Evolutionary conservation across 2,797 vertebrate genomes (phyloP), one percentile per base, ranked within the genome.

Genomic region (Hoplostethus mediterraneus): DNA sequence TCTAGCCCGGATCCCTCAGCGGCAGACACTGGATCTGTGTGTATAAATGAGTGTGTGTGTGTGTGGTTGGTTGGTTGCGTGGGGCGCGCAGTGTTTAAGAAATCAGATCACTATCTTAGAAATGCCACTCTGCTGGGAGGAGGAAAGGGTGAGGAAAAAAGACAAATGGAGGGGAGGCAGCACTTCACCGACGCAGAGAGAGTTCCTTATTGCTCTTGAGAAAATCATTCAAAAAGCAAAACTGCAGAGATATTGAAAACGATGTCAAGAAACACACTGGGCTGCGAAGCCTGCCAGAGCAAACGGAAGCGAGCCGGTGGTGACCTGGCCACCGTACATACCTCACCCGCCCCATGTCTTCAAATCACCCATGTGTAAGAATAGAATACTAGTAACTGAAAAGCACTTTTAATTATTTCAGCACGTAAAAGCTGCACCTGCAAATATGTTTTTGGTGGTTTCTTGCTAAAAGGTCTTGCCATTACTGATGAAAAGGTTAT

Each of bases 1-100:
- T 83, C 83, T 67, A 16, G 49, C 81, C 69, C 72, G 68, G 81
- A 69, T 85, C 77, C 72, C 58, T 80, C 75, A 73, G 53, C 49
- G 58, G 72, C 65, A 42, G 40, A 66, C 63, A 55, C 36, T 69
- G 31, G 11, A 5, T 36, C n/a, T 16, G 36, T 53, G 62, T 65
- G 57, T 49, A 30, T 59, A 13, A 33, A 44, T 33, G 56, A 31
- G 75, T 28, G 44, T 4, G 58, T 3, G 13, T 63, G 58, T 63
- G 61, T 33, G 61, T 48, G 44, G 16, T 17, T 30, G 60, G 7
- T 12, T 33, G 45, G 1, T 3, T n/a, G 45, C 2, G 11, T 68
- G 44, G 56, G 56, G 25, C 55, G 38, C 55, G 61, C 1, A 3
- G 56, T 58, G 52, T 71, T 81, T 63, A 67, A 71, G 67, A 44